These are phyloP conservation scores for Mirounga angustirostris DNA, from an alignment of 2,113 vertebrate genomes.

Conservation along the genomic window DNA sequence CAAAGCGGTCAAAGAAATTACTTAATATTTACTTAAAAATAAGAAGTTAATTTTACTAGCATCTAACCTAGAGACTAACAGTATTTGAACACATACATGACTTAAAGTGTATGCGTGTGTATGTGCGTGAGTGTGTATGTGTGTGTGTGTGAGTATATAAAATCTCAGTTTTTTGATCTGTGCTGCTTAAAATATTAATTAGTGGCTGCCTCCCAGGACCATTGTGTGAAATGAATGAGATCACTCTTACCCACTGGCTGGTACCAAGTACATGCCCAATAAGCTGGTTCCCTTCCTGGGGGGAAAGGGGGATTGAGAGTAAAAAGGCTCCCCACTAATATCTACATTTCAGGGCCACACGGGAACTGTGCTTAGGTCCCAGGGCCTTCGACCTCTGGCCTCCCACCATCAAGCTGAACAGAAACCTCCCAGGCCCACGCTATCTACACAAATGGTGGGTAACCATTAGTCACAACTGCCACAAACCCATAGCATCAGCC, in stretches of 20 bases:
- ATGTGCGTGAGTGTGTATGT: not conserved
- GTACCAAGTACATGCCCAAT: not conserved
- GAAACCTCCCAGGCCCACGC: not conserved
- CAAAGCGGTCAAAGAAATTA: not conserved
- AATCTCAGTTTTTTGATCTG: not conserved
- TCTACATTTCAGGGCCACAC: not conserved
- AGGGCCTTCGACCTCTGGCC: not conserved
- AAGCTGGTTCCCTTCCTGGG: not conserved
- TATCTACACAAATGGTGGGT: rapidly evolving
- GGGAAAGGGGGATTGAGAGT: not conserved
- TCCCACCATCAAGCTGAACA: not conserved
- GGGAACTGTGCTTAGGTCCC: not conserved
- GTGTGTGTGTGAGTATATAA: not conserved
- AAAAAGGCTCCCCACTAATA: not conserved
- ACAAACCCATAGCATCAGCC: not conserved
- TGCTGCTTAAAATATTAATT: not conserved
- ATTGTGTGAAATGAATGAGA: not conserved
- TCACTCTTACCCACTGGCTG: too few relatives aligned
- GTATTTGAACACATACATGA: not conserved
- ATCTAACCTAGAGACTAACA: not conserved
- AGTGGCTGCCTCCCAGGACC: too few relatives aligned
- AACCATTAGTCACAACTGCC: not conserved
- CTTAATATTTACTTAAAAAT: not conserved
- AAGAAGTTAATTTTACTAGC: not conserved
- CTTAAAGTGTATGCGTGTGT: not conserved